Conservation (phyloP, 1,140 invertebrate species). For the Platorchestia sp. region DNA sequence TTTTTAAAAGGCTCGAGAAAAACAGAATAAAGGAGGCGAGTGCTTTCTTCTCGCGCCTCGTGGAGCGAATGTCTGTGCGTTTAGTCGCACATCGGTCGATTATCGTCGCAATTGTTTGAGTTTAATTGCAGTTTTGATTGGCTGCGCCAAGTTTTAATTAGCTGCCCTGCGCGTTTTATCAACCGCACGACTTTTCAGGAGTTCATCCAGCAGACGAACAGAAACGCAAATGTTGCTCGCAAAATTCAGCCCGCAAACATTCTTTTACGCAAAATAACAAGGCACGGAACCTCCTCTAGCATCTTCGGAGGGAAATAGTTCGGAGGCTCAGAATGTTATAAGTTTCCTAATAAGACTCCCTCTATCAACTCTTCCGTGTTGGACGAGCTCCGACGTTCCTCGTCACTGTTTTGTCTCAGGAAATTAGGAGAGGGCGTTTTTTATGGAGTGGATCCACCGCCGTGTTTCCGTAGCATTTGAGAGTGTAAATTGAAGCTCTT, state of each 20-base stretch:
- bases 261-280: not conserved
- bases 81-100: constrained; percentile 25
- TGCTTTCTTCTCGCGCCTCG: constrained; percentile 1
- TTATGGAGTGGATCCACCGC: not conserved
- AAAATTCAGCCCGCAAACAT: not conserved
- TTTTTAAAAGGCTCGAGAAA: constrained; percentile 2
- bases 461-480: not conserved
- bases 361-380: not conserved
- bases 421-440: not conserved
- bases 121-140: constrained; percentile 55
- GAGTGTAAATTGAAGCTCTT: not conserved
- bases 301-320: not conserved
- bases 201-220: not conserved
- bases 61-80: constrained; percentile 30
- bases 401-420: not conserved
- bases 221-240: not conserved
- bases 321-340: not conserved
- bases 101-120: constrained; percentile 50
- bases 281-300: not conserved
- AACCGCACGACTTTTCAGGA: not conserved
- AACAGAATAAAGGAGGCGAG: not conserved
- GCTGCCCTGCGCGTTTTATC: constrained; percentile 24
- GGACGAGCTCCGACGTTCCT: not conserved
- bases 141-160: constrained; percentile 35
- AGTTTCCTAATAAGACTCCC: not conserved